Conservation (phyloP, 2,888 invertebrate species). For the Chymomyza amoena region DNA sequence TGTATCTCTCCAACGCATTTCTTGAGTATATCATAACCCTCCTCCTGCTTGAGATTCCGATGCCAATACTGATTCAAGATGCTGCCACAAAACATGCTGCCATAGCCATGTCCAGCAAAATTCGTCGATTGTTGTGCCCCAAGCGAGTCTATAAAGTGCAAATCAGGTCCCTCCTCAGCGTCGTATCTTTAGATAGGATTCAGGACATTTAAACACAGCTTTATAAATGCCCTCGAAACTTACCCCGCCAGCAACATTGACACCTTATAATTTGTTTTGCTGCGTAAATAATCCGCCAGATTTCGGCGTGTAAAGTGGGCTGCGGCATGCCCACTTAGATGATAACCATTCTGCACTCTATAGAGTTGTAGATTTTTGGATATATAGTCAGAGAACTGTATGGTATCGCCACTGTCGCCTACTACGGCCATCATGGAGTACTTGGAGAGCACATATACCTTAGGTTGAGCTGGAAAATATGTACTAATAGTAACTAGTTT, state of each 20-base stretch:
- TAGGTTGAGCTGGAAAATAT: constrained; percentile 89
- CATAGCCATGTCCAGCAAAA: constrained; percentile 95
- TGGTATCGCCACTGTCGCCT: constrained; percentile 96
- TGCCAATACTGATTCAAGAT: constrained; percentile 94
- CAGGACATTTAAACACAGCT: too few species aligned
- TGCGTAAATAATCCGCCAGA: constrained; percentile 93
- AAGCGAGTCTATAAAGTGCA: constrained; percentile 96
- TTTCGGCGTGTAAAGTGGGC: constrained; percentile 94
- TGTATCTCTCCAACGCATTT: constrained; percentile 94
- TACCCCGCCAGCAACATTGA: constrained; percentile 62
- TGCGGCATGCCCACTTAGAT: constrained; percentile 92
- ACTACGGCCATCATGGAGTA: constrained; percentile 92
- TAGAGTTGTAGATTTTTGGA: constrained; percentile 97
- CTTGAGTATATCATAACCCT: constrained; percentile 90
- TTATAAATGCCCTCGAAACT: constrained; percentile 4
- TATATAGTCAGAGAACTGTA: constrained; percentile 97
- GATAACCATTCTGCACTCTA: constrained; percentile 98
- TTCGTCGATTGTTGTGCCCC: constrained; percentile 92
- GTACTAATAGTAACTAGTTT: too few species aligned
- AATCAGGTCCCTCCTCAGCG: constrained; percentile 88
- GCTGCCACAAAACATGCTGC: constrained; percentile 92
- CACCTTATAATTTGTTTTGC: constrained; percentile 81
- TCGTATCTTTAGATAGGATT: constrained; percentile 83
- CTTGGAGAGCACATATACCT: constrained; percentile 92
- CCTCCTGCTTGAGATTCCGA: constrained; percentile 85